Conservation (phyloP, 2,888 invertebrate species). For the Euphydryas editha region DNA sequence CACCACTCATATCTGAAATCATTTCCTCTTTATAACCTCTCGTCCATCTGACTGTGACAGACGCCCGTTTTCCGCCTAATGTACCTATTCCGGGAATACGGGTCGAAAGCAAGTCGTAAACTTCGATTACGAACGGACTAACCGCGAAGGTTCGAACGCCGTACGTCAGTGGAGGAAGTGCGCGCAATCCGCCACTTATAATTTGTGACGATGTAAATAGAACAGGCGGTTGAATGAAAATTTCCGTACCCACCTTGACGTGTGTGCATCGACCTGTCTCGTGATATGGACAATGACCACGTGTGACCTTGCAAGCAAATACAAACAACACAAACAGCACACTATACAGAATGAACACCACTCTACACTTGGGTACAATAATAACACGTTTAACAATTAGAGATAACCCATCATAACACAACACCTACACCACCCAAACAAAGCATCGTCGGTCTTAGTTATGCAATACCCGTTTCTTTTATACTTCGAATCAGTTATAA, state of each 20-base stretch:
- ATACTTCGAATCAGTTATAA: slow-evolving; percentile 35
- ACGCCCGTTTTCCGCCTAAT: slow-evolving; percentile 56
- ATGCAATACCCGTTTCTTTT: slow-evolving; percentile 43
- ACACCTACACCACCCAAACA: slow-evolving; percentile 32
- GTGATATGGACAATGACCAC: slow-evolving; percentile 63
- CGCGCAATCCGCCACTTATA: slow-evolving; percentile 68
- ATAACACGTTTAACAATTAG: slow-evolving; percentile 37
- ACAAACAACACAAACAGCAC: slow-evolving; percentile 60
- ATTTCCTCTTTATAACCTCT: slow-evolving; percentile 23
- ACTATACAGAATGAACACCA: slow-evolving; percentile 59
- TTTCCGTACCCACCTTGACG: slow-evolving; percentile 74
- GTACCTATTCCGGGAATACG: slow-evolving; percentile 61
- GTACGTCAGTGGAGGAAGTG: slow-evolving; percentile 73
- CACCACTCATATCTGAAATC: slow-evolving; percentile 3
- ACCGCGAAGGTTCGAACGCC: slow-evolving; percentile 64
- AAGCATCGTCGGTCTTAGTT: slow-evolving; percentile 36
- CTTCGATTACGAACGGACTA: slow-evolving; percentile 48
- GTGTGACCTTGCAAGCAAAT: slow-evolving; percentile 74
- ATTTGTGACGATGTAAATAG: slow-evolving; percentile 78
- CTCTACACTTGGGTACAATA: slow-evolving; percentile 61
- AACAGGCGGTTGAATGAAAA: slow-evolving; percentile 78
- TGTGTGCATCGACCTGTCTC: slow-evolving; percentile 77
- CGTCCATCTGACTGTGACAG: slow-evolving; percentile 47
- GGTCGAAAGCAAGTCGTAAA: slow-evolving; percentile 47
- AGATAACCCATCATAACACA: slow-evolving; percentile 26